Conservation (phyloP, 2,797 vertebrate genomes). For the Amniataba percoides region DNA sequence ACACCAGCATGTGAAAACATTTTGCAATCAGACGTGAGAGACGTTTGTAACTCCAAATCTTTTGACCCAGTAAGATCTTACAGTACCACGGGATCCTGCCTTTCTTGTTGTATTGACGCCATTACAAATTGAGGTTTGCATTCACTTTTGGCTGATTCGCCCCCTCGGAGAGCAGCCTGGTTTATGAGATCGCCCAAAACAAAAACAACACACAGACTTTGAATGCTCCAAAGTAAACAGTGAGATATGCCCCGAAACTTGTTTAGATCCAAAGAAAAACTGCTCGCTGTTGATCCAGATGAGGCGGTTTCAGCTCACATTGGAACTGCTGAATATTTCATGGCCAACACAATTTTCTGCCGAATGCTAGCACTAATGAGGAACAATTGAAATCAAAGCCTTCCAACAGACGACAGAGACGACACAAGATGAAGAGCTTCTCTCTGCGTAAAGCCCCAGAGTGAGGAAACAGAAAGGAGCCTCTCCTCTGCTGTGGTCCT, state of each 20-base stretch:
- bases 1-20: background rate
- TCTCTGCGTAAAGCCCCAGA: slow-evolving; percentile 37
- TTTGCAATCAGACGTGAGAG: background rate
- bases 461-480: slow-evolving; percentile 15
- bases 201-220: slow-evolving; percentile 45
- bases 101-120: background rate
- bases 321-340: slow-evolving; percentile 76
- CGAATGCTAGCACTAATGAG: slow-evolving; percentile 67
- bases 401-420: slow-evolving; percentile 38
- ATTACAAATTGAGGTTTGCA: slow-evolving; percentile 38
- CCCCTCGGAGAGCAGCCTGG: slow-evolving; percentile 29
- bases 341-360: slow-evolving; percentile 49
- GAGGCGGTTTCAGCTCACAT: slow-evolving; percentile 43
- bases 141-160: slow-evolving; percentile 31
- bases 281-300: slow-evolving; percentile 35
- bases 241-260: slow-evolving; percentile 43
- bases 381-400: slow-evolving; percentile 74
- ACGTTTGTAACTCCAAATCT: slow-evolving; percentile 18
- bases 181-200: slow-evolving; percentile 40
- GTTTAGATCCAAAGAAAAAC: slow-evolving; percentile 57
- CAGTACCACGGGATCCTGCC: background rate
- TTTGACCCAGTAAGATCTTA: slow-evolving; percentile 1
- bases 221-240: slow-evolving; percentile 44
- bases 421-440: slow-evolving; percentile 35
- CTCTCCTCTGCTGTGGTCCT: background rate